These are phyloP conservation scores for Protomyctophum bolini DNA, from an alignment of 2,113 vertebrate species.

Conservation along the genomic window DNA sequence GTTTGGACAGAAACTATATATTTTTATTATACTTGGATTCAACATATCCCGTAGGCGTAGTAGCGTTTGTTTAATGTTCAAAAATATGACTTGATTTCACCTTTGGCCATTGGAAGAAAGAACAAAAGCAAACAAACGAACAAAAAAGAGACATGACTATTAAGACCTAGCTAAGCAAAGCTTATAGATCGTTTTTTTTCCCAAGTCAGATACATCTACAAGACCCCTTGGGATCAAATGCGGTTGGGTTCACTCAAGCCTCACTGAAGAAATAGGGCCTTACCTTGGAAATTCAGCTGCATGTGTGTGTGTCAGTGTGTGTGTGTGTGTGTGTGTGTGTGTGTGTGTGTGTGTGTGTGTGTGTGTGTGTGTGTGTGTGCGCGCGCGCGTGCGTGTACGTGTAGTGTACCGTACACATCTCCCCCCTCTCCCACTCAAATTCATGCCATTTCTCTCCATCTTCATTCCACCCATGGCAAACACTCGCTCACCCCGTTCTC, in stretches of 20 bases:
- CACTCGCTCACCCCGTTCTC: neutral
- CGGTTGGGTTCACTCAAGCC: constrained; percentile 7
- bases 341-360: constrained; percentile 9
- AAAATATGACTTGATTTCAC: neutral
- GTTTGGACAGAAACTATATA: too few relatives aligned
- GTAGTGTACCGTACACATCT: neutral
- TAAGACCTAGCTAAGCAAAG: neutral
- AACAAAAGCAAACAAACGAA: neutral
- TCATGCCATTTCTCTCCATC: constrained; percentile 10
- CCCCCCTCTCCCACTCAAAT: constrained; percentile 18
- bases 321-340: constrained; percentile 8
- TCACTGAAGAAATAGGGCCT: constrained; percentile 7
- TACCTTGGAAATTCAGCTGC: constrained; percentile 1
- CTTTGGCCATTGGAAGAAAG: neutral
- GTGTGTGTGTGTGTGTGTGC: constrained; percentile 6
- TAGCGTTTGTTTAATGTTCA: neutral
- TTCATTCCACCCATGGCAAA: constrained; percentile 6
- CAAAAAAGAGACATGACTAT: neutral
- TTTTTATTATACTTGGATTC: too few relatives aligned
- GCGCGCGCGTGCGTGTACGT: neutral
- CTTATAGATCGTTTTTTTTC: neutral
- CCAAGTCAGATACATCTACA: neutral
- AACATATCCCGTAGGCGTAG: too few relatives aligned
- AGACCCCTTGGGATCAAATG: neutral
- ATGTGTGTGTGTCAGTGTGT: constrained; percentile 6